Percentiles rank a stretch among this genome's conserved stretches.
These are phyloP conservation scores for Dinocampus coccinellae DNA, from an alignment of 2,888 invertebrate species.

Conservation along the genomic window DNA sequence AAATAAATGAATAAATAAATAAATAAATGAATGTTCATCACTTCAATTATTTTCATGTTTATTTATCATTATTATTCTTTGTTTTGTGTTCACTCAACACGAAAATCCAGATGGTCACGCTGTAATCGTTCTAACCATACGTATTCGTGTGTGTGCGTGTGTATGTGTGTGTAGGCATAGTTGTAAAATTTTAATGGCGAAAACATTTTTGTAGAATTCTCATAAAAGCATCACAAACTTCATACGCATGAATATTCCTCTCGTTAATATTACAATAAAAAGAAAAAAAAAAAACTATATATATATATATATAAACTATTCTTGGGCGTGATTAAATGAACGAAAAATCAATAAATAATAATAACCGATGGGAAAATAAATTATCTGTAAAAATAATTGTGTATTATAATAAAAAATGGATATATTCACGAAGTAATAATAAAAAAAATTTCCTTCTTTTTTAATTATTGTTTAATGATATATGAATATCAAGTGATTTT, in stretches of 20 bases:
- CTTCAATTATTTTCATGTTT: slow-evolving; percentile 9
- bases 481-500: background rate
- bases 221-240: background rate
- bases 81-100: background rate
- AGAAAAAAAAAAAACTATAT: too few species aligned
- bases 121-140: background rate
- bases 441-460: background rate
- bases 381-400: too few species aligned
- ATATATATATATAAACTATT: too few species aligned
- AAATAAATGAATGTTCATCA: background rate
- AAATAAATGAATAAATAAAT: background rate
- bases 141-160: background rate
- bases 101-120: slow-evolving; percentile 2
- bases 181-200: slow-evolving; percentile 16
- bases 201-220: background rate
- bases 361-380: too few species aligned
- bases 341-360: too few species aligned
- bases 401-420: too few species aligned
- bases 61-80: background rate
- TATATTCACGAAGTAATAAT: too few species aligned
- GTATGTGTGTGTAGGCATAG: background rate
- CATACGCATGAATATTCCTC: background rate
- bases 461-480: background rate
- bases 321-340: background rate
- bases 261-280: background rate